Evolutionary conservation across 2,113 vertebrate species (phyloP), one percentile per base, ranked within the genome.

Genomic region (Lepus timidus): DNA sequence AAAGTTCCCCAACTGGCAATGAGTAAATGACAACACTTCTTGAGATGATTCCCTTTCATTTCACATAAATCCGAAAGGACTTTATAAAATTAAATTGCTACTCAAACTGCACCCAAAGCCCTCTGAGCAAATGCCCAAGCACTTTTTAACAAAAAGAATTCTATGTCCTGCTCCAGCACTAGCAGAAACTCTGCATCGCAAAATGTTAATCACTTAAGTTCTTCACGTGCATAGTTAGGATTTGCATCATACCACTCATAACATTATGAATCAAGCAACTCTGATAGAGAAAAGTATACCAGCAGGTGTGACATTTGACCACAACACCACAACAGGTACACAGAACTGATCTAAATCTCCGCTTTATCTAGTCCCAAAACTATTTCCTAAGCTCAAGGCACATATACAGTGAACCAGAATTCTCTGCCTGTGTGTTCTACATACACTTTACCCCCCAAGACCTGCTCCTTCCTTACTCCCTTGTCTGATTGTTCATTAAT

Each of bases 71-170:
- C 78, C 81, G 29, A 71, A 94, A 87, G 36, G 23, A 76, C n/a
- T 67, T 94, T 27, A 89, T 14, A 64, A 68, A 94, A 93, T 80
- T 85, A 87, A 96, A 90, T 4, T 81, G 74, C 79, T 81, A 67
- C 44, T 73, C 83, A 82, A 74, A 62, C 64, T 70, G 20, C 9
- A 93, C 51, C 36, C 68, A 55, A 65, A 85, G 51, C 20, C 31
- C 44, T 1, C 20, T 68, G 27, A 75, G 62, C 58, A 93, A 80
- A 68, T 84, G 27, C 73, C 49, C 49, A 65, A 78, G 67, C 73
- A 70, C 52, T 49, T 67, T 78, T 88, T 52, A 88, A 91, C 29
- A 83, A 83, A 96, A 96, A 67, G 29, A 88, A 74, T 36, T 36
- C 74, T 44, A 76, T 9, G 36, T 39, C 36, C 36, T 61, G 44